Evolutionary conservation across 2,888 invertebrate species (phyloP), one percentile per base, ranked within the genome.

Genomic region (Andrena dorsata): DNA sequence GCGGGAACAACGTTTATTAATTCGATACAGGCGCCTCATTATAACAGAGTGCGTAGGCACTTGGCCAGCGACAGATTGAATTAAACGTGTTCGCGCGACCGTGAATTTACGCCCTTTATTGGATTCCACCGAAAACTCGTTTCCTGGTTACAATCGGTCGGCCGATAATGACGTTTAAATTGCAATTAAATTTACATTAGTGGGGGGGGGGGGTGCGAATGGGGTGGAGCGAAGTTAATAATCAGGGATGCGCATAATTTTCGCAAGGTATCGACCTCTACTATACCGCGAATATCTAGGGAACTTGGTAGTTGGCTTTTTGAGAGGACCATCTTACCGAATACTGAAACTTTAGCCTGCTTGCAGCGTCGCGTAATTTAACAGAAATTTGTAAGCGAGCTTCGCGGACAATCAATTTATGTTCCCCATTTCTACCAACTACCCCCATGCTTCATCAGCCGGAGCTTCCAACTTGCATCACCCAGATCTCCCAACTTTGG

Each of bases 101-200:
- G 72, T 65, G 73, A 76, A 76, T 77, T 60, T 49, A 51, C 49
- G 65, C 30, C 49, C 49, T 23, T 66, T n/a, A 47, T 77, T 73
- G 74, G 49, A 77, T 77, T 51, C 65, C 51, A 5, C 41, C 13
- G 65, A 20, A 13, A 28, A 23, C 35, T 49, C 47, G 65, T 49
- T n/a, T 23, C 30, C 20, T n/a, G 2, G 28, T 35, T 28, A 65
- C 58, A 47, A 74, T 74, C 58, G 16, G 6, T 10, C n/a, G 23
- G 26, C 3, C 23, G 32, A 28, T 68, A 68, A 69, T 56, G 35
- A 58, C 69, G 41, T 69, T 53, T 35, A 58, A 56, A 58, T 23
- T 32, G 58, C 35, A 69, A 69, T 69, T 69, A 69, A 69, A 69
- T 69, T 35, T 69, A 69, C 51, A 68, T 68, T 53, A 68, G 20